phyloP scores from a whole-genome alignment of 2,113 vertebrate genomes.

The Lepus europaeus region DNA sequence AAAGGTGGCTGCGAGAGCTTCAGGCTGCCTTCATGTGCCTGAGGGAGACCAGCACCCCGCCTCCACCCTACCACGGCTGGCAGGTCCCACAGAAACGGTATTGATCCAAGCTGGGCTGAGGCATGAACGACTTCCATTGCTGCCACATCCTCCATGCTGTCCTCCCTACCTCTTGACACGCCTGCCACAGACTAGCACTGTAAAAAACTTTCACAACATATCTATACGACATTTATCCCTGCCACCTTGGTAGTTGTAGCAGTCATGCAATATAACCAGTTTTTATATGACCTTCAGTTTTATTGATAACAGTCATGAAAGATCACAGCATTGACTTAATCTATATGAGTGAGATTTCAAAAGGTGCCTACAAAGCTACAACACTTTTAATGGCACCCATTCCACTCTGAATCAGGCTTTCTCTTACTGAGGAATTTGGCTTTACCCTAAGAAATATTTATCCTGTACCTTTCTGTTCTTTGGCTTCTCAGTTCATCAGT shows the following conservation, averaged over 20 bases:
- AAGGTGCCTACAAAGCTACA: not conserved
- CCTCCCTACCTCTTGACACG: not conserved
- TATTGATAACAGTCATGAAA: not conserved
- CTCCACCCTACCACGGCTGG: rapidly evolving
- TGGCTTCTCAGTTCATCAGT: not conserved
- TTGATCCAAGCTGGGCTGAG: not conserved
- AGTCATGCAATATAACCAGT: not conserved
- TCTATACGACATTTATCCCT: not conserved
- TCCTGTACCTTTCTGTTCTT: not conserved
- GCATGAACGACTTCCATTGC: too few species aligned
- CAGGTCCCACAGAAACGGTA: not conserved
- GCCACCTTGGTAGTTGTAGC: not conserved
- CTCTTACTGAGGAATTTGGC: not conserved
- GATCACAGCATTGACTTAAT: not conserved
- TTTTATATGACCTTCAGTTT: not conserved
- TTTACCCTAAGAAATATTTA: not conserved
- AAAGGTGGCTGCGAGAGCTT: too few species aligned
- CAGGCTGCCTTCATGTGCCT: not conserved
- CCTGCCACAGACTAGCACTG: not conserved
- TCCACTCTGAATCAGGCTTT: not conserved
- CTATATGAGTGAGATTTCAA: constrained; percentile 37
- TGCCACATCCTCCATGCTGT: not conserved
- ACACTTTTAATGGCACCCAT: not conserved
- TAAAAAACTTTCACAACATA: not conserved
- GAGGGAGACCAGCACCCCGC: not conserved